A percentile compares a stretch with the other conserved stretches of the same genome.
Evolutionary conservation across 2,888 invertebrate genomes (phyloP).

Genomic region (Stratiomys singularior): DNA sequence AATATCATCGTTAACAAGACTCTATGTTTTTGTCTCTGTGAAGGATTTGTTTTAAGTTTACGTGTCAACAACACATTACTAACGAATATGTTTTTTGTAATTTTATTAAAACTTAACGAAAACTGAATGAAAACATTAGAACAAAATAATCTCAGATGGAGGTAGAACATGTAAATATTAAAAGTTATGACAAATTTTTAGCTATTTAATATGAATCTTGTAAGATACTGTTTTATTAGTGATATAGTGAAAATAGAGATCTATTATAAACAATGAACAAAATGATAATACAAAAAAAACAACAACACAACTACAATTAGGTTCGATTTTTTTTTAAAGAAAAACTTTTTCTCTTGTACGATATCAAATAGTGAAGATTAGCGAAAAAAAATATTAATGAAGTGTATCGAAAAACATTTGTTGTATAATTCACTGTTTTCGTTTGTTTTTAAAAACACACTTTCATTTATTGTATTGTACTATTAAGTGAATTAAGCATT

Average conservation of each 20-base stretch:
- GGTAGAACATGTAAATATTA: conserved; percentile 42
- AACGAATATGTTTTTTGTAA: conserved; percentile 8
- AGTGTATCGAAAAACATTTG: neutral
- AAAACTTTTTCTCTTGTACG: neutral
- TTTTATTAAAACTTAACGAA: neutral
- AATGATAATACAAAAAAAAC: neutral
- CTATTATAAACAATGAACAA: neutral
- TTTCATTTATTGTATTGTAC: neutral
- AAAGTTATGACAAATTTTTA: conserved; percentile 32
- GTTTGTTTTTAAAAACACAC: neutral
- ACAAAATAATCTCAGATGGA: conserved; percentile 44
- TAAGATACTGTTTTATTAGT: conserved; percentile 42
- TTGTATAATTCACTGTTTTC: conserved; percentile 33
- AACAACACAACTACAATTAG: conserved; percentile 24
- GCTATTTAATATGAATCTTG: conserved; percentile 22
- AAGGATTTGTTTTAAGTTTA: neutral
- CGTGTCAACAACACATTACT: neutral
- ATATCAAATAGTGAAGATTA: neutral
- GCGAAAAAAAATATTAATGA: neutral
- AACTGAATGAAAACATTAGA: conserved; percentile 10
- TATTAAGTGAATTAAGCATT: conserved; percentile 45
- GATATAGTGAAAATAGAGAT: conserved; percentile 24
- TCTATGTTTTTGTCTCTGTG: neutral
- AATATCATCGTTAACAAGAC: conserved; percentile 13
- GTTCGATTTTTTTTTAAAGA: neutral